Percentiles rank a stretch among this genome's conserved stretches.
Conservation (phyloP, 2,797 vertebrate species). For the Todus mexicanus region DNA sequence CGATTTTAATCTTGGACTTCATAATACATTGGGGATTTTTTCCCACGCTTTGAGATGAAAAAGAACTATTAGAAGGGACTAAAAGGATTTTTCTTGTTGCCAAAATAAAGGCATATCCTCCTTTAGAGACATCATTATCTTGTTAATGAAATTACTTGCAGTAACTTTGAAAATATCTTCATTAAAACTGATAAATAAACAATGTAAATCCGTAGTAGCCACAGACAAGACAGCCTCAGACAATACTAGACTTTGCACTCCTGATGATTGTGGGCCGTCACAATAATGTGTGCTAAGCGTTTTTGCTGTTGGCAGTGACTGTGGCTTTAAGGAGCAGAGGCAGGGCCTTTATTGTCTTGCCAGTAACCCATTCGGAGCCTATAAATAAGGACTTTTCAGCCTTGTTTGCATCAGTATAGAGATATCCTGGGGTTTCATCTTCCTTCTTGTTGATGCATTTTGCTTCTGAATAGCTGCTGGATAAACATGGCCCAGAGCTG, state of each 20-base stretch:
- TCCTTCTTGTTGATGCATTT: background rate
- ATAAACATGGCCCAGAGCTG: background rate
- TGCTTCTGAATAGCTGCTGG: background rate
- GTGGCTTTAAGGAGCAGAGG: background rate
- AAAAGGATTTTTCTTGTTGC: background rate
- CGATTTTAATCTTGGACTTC: constrained; percentile 6
- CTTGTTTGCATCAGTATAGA: background rate
- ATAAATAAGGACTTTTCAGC: background rate
- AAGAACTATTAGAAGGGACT: background rate
- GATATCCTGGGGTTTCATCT: background rate
- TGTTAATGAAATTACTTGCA: constrained; percentile 10
- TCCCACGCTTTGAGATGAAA: background rate
- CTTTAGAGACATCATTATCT: background rate
- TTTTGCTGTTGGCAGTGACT: background rate
- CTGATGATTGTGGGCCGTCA: background rate
- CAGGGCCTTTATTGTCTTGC: background rate
- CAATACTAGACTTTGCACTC: background rate
- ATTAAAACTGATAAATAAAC: background rate
- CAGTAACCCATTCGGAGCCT: background rate
- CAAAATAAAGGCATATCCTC: background rate
- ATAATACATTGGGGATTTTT: background rate
- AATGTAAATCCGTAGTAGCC: background rate
- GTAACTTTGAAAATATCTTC: background rate
- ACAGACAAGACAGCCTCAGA: background rate
- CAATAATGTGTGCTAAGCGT: background rate